phyloP scores from a whole-genome alignment of 2,888 invertebrate species.

The Rotaria macrura region DNA sequence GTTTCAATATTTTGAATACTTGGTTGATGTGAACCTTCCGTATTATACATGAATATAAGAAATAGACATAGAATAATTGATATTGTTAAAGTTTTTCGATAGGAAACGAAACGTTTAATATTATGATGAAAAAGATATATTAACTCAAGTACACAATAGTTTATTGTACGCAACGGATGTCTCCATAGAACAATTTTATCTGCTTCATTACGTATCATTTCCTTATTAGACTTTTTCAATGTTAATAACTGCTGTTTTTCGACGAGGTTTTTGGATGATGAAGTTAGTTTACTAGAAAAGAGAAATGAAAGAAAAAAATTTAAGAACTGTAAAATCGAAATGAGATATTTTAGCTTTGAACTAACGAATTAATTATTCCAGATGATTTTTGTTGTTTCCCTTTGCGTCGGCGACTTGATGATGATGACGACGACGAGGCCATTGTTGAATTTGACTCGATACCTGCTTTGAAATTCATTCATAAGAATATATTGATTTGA shows the following conservation, averaged over 20 bases:
- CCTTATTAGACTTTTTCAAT: background rate
- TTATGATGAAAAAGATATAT: conserved; percentile 20
- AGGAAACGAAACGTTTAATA: conserved; percentile 25
- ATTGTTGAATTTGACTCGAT: background rate
- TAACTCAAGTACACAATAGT: conserved; percentile 26
- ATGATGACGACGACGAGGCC: background rate
- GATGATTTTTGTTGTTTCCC: background rate
- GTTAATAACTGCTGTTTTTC: background rate
- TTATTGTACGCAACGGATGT: conserved; percentile 23
- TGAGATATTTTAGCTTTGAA: background rate
- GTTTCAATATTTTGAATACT: conserved; percentile 1
- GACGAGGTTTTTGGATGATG: background rate
- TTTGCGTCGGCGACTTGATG: background rate
- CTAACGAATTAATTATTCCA: background rate
- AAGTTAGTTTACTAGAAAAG: background rate
- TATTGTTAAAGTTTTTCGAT: background rate
- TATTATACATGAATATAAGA: conserved; percentile 19
- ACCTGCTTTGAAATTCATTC: conserved; percentile 12
- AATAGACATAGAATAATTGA: background rate
- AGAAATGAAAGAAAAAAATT: background rate
- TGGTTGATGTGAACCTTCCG: conserved; percentile 25
- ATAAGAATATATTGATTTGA: background rate
- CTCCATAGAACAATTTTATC: conserved; percentile 29
- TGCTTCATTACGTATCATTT: conserved; percentile 25
- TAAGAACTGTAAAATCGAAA: background rate